A percentile compares a stretch with the other conserved stretches of the same genome.
These are phyloP conservation scores for Ormyrus thymus DNA, from an alignment of 2,888 invertebrate species.

Conservation along the genomic window DNA sequence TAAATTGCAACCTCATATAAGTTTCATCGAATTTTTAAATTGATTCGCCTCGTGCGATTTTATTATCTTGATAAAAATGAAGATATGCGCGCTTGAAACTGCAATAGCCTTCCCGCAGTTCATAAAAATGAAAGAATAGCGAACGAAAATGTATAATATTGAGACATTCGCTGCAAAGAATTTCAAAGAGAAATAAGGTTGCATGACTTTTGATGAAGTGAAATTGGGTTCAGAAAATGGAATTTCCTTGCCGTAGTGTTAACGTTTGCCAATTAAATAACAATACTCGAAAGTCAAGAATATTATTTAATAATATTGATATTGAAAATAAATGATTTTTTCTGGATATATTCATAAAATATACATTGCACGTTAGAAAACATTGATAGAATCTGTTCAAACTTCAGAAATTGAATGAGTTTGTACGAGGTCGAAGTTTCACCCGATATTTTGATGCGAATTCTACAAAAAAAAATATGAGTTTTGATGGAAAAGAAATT, in stretches of 20 bases:
- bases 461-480: background rate
- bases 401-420: background rate
- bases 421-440: background rate
- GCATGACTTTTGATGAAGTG: too few species aligned
- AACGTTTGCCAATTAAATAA: too few species aligned
- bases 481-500: background rate
- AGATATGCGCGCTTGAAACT: background rate
- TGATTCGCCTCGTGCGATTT: too few species aligned
- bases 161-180: background rate
- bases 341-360: background rate
- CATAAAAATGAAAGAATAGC: conserved; percentile 14
- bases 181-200: too few species aligned
- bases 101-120: background rate
- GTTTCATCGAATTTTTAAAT: too few species aligned
- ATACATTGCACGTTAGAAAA: background rate
- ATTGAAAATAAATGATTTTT: too few species aligned
- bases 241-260: too few species aligned
- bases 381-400: background rate
- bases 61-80: too few species aligned
- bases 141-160: conserved; percentile 5
- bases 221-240: too few species aligned
- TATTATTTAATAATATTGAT: too few species aligned
- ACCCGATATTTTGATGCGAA: background rate
- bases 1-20: too few species aligned
- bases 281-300: too few species aligned